A percentile compares a stretch with the other conserved stretches of the same genome.
phyloP scores from a whole-genome alignment of 2,797 vertebrate species.

The Lophius americanus region DNA sequence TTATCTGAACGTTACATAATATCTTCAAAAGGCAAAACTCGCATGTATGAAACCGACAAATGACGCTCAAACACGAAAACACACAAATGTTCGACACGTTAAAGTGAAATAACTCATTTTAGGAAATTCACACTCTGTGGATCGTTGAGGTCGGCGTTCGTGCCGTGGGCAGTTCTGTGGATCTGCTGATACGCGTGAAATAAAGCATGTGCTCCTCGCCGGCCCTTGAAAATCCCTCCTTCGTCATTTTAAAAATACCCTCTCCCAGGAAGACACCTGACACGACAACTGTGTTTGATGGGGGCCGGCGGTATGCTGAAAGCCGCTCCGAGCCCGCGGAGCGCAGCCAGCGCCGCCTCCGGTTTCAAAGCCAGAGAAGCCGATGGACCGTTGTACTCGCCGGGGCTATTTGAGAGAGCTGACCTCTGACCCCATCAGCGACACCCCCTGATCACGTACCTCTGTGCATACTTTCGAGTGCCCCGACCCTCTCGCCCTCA shows the following conservation, averaged over 20 bases:
- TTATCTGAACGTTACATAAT: too few relatives aligned
- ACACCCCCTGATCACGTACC: slow-evolving; percentile 69
- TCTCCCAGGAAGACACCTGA: slow-evolving; percentile 84
- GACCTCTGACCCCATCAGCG: slow-evolving; percentile 81
- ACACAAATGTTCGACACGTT: too few relatives aligned
- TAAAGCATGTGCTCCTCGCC: slow-evolving; percentile 39
- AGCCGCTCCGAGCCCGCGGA: slow-evolving; percentile 65
- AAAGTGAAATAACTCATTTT: too few relatives aligned
- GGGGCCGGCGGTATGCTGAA: slow-evolving; percentile 57
- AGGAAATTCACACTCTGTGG: neutral
- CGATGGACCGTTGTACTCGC: slow-evolving; percentile 68
- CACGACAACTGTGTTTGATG: slow-evolving; percentile 84
- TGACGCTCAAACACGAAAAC: too few relatives aligned
- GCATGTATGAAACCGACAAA: too few relatives aligned
- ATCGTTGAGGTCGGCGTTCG: neutral
- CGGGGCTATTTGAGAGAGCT: slow-evolving; percentile 79
- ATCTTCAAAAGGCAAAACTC: too few relatives aligned
- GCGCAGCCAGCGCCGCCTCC: slow-evolving; percentile 62
- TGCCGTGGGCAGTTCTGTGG: slow-evolving; percentile 9
- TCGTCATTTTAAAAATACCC: slow-evolving; percentile 81
- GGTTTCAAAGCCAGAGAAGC: slow-evolving; percentile 85
- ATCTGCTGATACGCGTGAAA: slow-evolving; percentile 44
- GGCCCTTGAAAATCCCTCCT: slow-evolving; percentile 49
- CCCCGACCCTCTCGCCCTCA: slow-evolving; percentile 55
- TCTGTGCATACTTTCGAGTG: slow-evolving; percentile 73